phyloP scores from a whole-genome alignment of 2,797 vertebrate species.

The Borostomias antarcticus region DNA sequence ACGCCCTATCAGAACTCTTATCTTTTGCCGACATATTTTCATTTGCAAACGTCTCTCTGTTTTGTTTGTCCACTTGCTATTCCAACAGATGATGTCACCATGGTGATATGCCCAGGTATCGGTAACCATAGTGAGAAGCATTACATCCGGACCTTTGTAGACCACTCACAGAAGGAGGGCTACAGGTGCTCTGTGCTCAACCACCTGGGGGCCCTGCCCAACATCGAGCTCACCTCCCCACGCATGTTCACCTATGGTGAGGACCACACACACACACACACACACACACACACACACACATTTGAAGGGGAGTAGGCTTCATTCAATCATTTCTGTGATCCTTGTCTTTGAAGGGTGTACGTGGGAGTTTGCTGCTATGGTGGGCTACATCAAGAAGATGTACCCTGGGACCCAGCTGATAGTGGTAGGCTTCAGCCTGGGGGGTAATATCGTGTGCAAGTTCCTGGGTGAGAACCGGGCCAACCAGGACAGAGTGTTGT shows the following conservation, averaged over 20 bases:
- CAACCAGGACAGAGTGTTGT: conserved; percentile 96
- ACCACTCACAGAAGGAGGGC: conserved; percentile 92
- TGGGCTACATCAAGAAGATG: conserved; percentile 90
- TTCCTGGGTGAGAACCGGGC: conserved; percentile 90
- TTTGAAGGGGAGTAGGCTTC: background rate
- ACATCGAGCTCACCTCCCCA: conserved; percentile 95
- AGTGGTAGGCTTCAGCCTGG: conserved; percentile 95
- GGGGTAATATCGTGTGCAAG: conserved; percentile 98
- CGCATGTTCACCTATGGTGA: conserved; percentile 97
- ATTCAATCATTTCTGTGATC: background rate
- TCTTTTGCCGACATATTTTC: conserved; percentile 28
- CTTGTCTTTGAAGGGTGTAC: conserved; percentile 83
- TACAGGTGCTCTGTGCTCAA: conserved; percentile 97
- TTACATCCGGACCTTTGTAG: conserved; percentile 97
- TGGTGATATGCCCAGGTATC: conserved; percentile 98
- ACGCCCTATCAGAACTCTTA: conserved; percentile 2
- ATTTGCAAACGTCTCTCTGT: conserved; percentile 12
- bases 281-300: conserved; percentile 4
- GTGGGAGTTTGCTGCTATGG: conserved; percentile 97
- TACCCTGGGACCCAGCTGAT: conserved; percentile 89
- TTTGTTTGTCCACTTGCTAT: too few relatives aligned
- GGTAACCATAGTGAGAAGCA: conserved; percentile 99
- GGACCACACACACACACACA: background rate
- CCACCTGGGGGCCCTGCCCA: conserved; percentile 94
- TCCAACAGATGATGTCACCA: conserved; percentile 90